Base-by-base conservation (phyloP, 2,888 invertebrate species). In the Lycocerus yunnanus region DNA sequence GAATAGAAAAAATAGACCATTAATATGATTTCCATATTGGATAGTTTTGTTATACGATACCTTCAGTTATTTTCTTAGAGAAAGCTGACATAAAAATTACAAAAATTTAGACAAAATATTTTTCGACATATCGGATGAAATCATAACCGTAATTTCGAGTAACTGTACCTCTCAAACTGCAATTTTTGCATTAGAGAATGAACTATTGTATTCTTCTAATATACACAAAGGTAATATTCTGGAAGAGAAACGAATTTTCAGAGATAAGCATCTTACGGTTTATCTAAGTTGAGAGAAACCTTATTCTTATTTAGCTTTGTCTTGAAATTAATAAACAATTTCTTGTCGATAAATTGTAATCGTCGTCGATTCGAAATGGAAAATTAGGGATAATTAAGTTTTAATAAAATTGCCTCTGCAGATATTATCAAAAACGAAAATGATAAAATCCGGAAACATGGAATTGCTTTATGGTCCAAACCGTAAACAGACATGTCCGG, bases 391-490 rank as follows among this genome's bases (percentile, higher is more conserved):
- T n/a, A 63, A 63, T 11, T 65, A 71, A 21, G 60, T 71, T 67
- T 66, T 72, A 68, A 66, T 59, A 72, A 63, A 65, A 68, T 71
- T 71, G 68, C 68, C 61, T 18, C 21, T 63, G 58, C 67, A 65
- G 15, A 63, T 73, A 75, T 80, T 81, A 81, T 81, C 80, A 85
- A 86, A 43, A 86, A 86, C 85, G 84, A 84, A 85, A 85, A 84
- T 81, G 83, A 85, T 85, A 84, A 86, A 86, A 85, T 85, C 84
- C 85, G 83, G 84, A 84, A 86, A 87, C 87, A 87, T 85, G 86
- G 84, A 87, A 87, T 85, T 86, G 86, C 87, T 86, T 86, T 87
- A 87, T 85, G 86, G 85, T 74, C 74, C 77, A 75, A 69, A 82
- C 82, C 84, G 84, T 83, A 83, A 85, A 85, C 85, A 84, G 84